A percentile compares a stretch with the other conserved stretches of the same genome.
phyloP scores from a whole-genome alignment of 2,797 vertebrate species.

The Sparus aurata region DNA sequence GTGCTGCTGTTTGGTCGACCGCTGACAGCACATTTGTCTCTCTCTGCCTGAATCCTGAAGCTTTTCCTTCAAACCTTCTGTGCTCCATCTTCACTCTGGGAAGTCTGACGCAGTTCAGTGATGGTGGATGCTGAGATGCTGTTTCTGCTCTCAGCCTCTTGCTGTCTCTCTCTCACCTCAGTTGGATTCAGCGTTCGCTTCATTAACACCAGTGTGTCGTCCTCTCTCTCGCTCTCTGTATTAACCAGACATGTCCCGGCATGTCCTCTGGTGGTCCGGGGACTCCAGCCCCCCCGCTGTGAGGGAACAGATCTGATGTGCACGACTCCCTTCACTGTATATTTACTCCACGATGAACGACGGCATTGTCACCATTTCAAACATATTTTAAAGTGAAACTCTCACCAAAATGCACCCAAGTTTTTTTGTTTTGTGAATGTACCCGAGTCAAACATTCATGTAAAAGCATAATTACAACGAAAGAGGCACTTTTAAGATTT shows the following conservation, averaged over 20 bases:
- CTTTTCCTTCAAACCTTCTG: too few relatives aligned
- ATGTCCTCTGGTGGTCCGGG: not conserved
- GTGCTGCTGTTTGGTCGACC: not conserved
- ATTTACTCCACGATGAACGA: not conserved
- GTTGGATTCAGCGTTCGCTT: not conserved
- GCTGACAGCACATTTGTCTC: not conserved
- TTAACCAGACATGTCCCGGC: not conserved
- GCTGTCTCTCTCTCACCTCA: not conserved
- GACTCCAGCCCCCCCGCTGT: not conserved
- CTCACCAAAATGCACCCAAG: too few relatives aligned
- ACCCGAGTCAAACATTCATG: too few relatives aligned
- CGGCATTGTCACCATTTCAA: too few relatives aligned
- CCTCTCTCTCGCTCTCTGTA: not conserved
- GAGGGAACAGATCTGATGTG: constrained; percentile 1
- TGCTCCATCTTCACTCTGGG: too few relatives aligned
- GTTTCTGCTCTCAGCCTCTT: too few relatives aligned
- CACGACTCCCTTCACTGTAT: not conserved
- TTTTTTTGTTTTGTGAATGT: too few relatives aligned
- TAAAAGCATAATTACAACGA: too few relatives aligned
- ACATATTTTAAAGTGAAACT: too few relatives aligned
- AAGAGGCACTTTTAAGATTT: too few relatives aligned
- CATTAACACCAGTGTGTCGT: not conserved
- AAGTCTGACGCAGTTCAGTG: not conserved
- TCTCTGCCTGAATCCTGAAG: not conserved
- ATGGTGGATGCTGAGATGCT: too few relatives aligned